These are phyloP conservation scores for Microcebus griseorufus DNA, from an alignment of 2,113 vertebrate genomes.

Conservation along the genomic window DNA sequence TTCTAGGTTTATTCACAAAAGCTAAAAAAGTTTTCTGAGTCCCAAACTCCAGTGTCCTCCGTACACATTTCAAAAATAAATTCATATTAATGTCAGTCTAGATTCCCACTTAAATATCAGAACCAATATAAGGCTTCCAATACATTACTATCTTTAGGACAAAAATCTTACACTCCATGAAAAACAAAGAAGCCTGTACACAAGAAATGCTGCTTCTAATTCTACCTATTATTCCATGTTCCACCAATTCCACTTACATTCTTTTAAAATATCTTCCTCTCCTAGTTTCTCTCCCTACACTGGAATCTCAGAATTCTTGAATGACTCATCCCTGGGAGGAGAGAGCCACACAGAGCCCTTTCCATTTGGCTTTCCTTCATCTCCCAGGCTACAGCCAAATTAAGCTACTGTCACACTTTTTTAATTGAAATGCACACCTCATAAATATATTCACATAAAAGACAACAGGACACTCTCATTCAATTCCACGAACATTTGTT, in stretches of 20 bases:
- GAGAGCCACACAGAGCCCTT: neutral
- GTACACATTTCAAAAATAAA: neutral
- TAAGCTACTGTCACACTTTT: neutral
- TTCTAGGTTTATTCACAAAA: neutral
- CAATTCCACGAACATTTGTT: neutral
- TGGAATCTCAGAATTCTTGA: neutral
- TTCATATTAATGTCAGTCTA: neutral
- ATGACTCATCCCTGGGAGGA: neutral
- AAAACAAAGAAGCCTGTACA: neutral
- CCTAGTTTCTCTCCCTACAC: neutral
- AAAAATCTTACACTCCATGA: neutral
- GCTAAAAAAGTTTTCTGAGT: neutral
- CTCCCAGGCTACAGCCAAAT: neutral
- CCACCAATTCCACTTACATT: neutral
- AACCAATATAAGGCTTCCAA: neutral
- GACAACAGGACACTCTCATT: neutral
- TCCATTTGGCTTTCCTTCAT: neutral
- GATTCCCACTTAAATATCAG: neutral
- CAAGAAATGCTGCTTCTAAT: neutral
- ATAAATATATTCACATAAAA: neutral
- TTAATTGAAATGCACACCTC: neutral
- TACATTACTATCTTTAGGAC: neutral
- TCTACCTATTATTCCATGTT: neutral
- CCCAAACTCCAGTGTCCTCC: neutral
- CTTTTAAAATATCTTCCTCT: neutral